Evolutionary conservation across 2,113 vertebrate genomes (phyloP).

Genomic region (Austrofundulus limnaeus): DNA sequence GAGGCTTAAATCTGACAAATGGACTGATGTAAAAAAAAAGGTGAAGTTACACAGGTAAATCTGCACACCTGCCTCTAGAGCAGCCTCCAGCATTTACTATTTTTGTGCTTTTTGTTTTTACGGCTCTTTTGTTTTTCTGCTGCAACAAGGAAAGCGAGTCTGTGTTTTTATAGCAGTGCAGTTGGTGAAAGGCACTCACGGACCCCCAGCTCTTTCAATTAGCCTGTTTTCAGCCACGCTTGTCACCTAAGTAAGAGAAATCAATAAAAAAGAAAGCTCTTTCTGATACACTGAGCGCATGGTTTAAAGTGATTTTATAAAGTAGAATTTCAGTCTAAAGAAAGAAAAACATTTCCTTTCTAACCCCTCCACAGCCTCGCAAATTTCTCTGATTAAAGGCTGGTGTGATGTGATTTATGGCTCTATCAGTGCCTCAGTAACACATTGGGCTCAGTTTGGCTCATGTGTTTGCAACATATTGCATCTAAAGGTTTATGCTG

Average conservation of each 20-base stretch:
- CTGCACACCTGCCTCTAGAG: background rate
- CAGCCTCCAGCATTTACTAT: no score
- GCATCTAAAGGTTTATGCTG: slow-evolving; percentile 26
- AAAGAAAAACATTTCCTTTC: background rate
- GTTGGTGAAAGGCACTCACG: background rate
- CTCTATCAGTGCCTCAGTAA: slow-evolving; percentile 13
- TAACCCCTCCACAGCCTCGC: background rate
- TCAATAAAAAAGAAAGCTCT: slow-evolving; percentile 29
- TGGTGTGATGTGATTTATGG: slow-evolving; percentile 35
- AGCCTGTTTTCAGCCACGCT: slow-evolving; percentile 28
- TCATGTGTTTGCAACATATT: slow-evolving; percentile 26
- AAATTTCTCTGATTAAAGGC: background rate
- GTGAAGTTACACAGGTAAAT: slow-evolving; percentile 4
- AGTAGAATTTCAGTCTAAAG: slow-evolving; percentile 11
- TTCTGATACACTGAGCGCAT: slow-evolving; percentile 10
- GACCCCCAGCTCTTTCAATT: slow-evolving; percentile 34
- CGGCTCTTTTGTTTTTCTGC: background rate
- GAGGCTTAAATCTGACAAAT: slow-evolving; percentile 1
- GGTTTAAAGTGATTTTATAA: slow-evolving; percentile 3
- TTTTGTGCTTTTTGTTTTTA: background rate
- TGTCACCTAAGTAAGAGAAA: slow-evolving; percentile 26
- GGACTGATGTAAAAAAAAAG: background rate
- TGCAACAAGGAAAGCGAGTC: background rate
- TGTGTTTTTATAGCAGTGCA: slow-evolving; percentile 6
- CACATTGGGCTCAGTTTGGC: slow-evolving; percentile 17